These are phyloP conservation scores for Mormyrus lacerda DNA, from an alignment of 2,113 vertebrate species.

Conservation along the genomic window DNA sequence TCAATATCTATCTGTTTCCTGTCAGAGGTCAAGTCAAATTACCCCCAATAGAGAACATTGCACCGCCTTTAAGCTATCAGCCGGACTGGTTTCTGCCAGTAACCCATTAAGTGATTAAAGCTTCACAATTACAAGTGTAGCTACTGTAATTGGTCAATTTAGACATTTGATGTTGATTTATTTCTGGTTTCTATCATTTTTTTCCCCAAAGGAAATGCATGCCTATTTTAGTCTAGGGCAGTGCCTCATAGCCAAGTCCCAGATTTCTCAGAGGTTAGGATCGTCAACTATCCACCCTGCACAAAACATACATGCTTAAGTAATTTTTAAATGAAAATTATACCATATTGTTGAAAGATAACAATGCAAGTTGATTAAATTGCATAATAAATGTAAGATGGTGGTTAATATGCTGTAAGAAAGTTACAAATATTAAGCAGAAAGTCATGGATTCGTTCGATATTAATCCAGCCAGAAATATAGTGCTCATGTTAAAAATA, in stretches of 20 bases:
- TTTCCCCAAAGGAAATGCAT: neutral
- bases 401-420: neutral
- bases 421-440: neutral
- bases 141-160: conserved; percentile 1
- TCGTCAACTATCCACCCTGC: neutral
- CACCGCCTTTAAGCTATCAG: neutral
- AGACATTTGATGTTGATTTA: neutral
- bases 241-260: neutral
- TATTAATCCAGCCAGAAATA: neutral
- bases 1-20: neutral
- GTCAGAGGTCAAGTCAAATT: neutral
- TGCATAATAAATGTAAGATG: neutral
- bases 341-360: neutral
- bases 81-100: neutral
- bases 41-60: neutral
- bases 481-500: neutral
- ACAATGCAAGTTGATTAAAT: neutral
- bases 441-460: neutral
- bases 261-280: neutral
- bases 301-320: neutral
- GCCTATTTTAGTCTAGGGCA: neutral
- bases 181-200: neutral
- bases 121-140: conserved; percentile 5
- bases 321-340: neutral
- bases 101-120: conserved; percentile 5